Evolutionary conservation across 2,797 vertebrate species (phyloP).

Genomic region (Pangasius macronema): DNA sequence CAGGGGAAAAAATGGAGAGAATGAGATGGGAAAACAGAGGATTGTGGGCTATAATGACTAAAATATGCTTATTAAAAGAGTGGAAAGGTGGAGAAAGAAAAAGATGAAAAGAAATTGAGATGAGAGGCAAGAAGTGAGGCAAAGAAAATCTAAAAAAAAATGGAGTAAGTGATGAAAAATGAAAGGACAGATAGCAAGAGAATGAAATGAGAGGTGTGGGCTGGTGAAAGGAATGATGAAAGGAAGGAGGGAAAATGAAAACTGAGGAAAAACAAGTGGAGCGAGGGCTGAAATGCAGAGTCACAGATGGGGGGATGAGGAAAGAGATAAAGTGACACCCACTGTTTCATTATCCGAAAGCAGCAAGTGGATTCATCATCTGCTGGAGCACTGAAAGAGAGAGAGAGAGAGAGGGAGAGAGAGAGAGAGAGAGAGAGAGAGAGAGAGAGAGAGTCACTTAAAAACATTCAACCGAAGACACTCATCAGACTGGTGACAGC

Average conservation of each 20-base stretch:
- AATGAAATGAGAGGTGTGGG: slow-evolving; percentile 18
- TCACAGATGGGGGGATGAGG: slow-evolving; percentile 19
- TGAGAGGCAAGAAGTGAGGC: background rate
- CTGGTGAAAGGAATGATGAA: slow-evolving; percentile 48
- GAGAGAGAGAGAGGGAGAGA: slow-evolving; percentile 15
- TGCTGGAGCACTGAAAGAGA: slow-evolving; percentile 58
- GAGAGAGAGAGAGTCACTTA: slow-evolving; percentile 33
- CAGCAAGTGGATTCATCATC: slow-evolving; percentile 65
- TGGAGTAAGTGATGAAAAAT: background rate
- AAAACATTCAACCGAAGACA: slow-evolving; percentile 1
- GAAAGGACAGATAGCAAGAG: slow-evolving; percentile 4
- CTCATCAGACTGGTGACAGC: slow-evolving; percentile 45
- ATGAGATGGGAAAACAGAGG: background rate
- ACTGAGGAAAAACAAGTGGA: slow-evolving; percentile 55
- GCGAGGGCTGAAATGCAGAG: slow-evolving; percentile 13
- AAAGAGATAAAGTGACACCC: slow-evolving; percentile 52
- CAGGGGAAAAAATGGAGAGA: background rate
- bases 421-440: slow-evolving; percentile 20
- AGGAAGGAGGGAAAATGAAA: slow-evolving; percentile 57
- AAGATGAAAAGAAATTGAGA: background rate
- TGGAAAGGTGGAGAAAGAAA: background rate
- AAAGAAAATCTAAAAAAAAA: background rate
- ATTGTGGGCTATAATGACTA: background rate
- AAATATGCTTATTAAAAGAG: background rate
- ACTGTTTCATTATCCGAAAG: slow-evolving; percentile 72